These are phyloP conservation scores for Mamestra brassicae DNA, from an alignment of 2,888 invertebrate genomes.

Conservation along the genomic window DNA sequence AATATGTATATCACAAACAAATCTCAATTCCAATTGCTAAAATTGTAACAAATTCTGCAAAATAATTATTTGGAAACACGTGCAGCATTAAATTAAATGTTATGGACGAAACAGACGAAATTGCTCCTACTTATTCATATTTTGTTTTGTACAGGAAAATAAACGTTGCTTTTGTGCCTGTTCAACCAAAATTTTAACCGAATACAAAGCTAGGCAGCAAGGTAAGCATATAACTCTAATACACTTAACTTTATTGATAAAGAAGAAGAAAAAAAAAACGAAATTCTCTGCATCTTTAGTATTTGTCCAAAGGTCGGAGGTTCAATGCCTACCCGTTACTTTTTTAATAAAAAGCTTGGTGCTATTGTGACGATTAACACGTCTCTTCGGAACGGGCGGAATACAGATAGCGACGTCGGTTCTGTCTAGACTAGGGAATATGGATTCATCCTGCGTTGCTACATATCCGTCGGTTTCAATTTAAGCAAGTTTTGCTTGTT, in stretches of 20 bases:
- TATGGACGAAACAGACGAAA: slow-evolving; percentile 25
- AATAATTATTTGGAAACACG: slow-evolving; percentile 33
- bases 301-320: slow-evolving; percentile 55
- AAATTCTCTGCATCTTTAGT: slow-evolving; percentile 35
- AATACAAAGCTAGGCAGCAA: slow-evolving; percentile 10
- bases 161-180: neutral
- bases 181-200: slow-evolving; percentile 17
- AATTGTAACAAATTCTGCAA: slow-evolving; percentile 8
- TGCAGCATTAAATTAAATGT: slow-evolving; percentile 18
- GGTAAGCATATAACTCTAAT: slow-evolving; percentile 16
- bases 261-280: slow-evolving; percentile 29
- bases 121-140: slow-evolving; percentile 14
- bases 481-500: slow-evolving; percentile 49
- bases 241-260: slow-evolving; percentile 41
- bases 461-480: slow-evolving; percentile 62
- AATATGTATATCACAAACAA: slow-evolving; percentile 1
- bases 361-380: slow-evolving; percentile 67
- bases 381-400: slow-evolving; percentile 61
- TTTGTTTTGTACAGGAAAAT: slow-evolving; percentile 23
- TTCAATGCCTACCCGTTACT: slow-evolving; percentile 61
- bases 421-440: slow-evolving; percentile 64
- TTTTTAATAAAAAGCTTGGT: slow-evolving; percentile 66
- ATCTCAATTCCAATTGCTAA: neutral
- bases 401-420: slow-evolving; percentile 62
- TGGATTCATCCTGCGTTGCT: slow-evolving; percentile 56